phyloP scores from a whole-genome alignment of 2,888 invertebrate species.

The Idaea biselata region DNA sequence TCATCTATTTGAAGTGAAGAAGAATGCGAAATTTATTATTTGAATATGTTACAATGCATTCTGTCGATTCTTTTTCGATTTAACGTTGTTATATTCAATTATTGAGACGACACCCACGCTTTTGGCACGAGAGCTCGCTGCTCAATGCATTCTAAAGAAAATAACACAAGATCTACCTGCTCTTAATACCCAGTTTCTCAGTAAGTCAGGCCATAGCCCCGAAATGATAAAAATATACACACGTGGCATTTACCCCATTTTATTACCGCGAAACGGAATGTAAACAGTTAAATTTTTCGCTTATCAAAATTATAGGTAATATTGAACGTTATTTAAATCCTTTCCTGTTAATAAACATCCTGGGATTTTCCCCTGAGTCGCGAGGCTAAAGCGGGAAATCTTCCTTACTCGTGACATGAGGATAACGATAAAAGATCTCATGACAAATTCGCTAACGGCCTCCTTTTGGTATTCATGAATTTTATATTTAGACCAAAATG shows the following conservation, averaged over 20 bases:
- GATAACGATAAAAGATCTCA: slow-evolving; percentile 40
- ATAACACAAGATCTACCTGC: slow-evolving; percentile 66
- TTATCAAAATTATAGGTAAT: slow-evolving; percentile 16
- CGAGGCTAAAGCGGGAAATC: slow-evolving; percentile 35
- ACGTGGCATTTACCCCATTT: slow-evolving; percentile 1
- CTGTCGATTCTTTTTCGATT: not conserved
- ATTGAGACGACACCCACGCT: slow-evolving; percentile 58
- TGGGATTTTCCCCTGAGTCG: slow-evolving; percentile 36
- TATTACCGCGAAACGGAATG: not conserved
- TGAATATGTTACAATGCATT: not conserved
- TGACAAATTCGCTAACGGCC: slow-evolving; percentile 53
- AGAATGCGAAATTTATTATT: not conserved
- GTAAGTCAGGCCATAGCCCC: slow-evolving; percentile 47
- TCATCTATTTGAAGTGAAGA: not conserved
- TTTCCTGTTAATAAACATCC: slow-evolving; percentile 41
- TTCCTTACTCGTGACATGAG: slow-evolving; percentile 39
- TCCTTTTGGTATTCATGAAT: slow-evolving; percentile 53
- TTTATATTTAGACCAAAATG: slow-evolving; percentile 49
- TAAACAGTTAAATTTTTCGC: slow-evolving; percentile 14
- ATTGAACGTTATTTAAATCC: slow-evolving; percentile 31
- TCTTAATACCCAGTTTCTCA: slow-evolving; percentile 69
- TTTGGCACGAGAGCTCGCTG: slow-evolving; percentile 61
- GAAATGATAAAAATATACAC: slow-evolving; percentile 14
- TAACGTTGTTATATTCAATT: not conserved
- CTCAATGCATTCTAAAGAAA: slow-evolving; percentile 64